phyloP scores from a whole-genome alignment of 2,888 invertebrate genomes.

The Drosophila barbarae region DNA sequence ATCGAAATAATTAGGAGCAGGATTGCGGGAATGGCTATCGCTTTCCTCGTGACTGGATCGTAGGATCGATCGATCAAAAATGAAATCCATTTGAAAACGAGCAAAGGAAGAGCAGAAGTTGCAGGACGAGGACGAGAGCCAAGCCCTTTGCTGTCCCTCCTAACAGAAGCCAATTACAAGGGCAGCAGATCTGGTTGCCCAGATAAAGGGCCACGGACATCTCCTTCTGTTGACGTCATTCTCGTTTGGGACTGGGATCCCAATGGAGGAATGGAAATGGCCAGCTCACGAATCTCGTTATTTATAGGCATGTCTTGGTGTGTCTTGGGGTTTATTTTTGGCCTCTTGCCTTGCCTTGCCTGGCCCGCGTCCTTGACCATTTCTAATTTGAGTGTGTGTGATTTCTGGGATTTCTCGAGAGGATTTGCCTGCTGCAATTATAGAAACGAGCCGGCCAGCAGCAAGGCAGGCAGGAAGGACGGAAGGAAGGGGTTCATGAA shows the following conservation, averaged over 20 bases:
- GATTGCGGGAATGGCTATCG: background rate
- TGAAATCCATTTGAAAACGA: slow-evolving; percentile 14
- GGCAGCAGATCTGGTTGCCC: slow-evolving; percentile 10
- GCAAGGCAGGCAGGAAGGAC: background rate
- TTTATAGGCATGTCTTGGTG: slow-evolving; percentile 52
- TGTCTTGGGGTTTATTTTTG: slow-evolving; percentile 58
- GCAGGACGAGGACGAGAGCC: background rate
- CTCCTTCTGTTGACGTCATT: slow-evolving; percentile 27
- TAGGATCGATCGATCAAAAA: background rate
- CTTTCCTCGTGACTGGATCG: background rate
- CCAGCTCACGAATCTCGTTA: slow-evolving; percentile 57
- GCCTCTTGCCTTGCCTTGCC: slow-evolving; percentile 11
- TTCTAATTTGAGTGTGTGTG: slow-evolving; percentile 48
- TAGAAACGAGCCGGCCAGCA: background rate
- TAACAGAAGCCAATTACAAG: slow-evolving; percentile 27
- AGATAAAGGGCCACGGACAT: slow-evolving; percentile 20
- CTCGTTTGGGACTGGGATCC: background rate
- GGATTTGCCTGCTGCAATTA: slow-evolving; percentile 32
- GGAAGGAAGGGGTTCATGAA: slow-evolving; percentile 17
- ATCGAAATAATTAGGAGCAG: slow-evolving; percentile 4
- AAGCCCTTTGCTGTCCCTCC: background rate
- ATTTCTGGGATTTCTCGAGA: slow-evolving; percentile 12
- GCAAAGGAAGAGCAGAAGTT: too few relatives aligned
- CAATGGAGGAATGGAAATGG: slow-evolving; percentile 18
- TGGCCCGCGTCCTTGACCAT: slow-evolving; percentile 12